A percentile compares a stretch with the other conserved stretches of the same genome.
These are phyloP conservation scores for Tor tambroides DNA, from an alignment of 2,113 vertebrate genomes.

Conservation along the genomic window DNA sequence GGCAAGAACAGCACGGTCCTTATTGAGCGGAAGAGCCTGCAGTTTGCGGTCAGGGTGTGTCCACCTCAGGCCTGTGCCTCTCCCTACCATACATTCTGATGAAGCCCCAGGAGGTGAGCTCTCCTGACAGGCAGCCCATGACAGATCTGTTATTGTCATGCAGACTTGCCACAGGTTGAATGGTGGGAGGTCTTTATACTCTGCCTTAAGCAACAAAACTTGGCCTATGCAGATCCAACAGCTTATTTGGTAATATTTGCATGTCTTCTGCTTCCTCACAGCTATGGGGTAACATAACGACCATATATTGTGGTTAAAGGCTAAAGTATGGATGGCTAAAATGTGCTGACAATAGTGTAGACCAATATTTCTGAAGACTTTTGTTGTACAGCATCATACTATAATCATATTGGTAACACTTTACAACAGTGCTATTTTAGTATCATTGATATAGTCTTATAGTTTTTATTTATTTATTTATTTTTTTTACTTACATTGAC, in stretches of 20 bases:
- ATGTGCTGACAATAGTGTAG: neutral
- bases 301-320: neutral
- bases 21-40: neutral
- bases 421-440: too few relatives aligned
- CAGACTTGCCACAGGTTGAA: slow-evolving; percentile 16
- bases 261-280: neutral
- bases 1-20: neutral
- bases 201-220: slow-evolving; percentile 18
- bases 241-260: slow-evolving; percentile 12
- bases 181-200: slow-evolving; percentile 3
- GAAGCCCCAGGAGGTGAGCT: slow-evolving; percentile 24
- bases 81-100: slow-evolving; percentile 24
- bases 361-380: too few relatives aligned
- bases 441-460: too few relatives aligned
- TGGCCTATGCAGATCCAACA: neutral
- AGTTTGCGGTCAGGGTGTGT: slow-evolving; percentile 21
- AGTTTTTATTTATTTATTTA: too few relatives aligned
- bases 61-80: slow-evolving; percentile 16
- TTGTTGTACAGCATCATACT: too few relatives aligned
- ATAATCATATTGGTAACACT: neutral
- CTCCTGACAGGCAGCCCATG: slow-evolving; percentile 8
- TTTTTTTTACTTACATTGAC: too few relatives aligned
- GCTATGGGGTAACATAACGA: neutral
- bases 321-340: neutral
- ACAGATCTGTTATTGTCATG: slow-evolving; percentile 3